phyloP scores from a whole-genome alignment of 2,888 invertebrate genomes.

The Drosophila neutralis region DNA sequence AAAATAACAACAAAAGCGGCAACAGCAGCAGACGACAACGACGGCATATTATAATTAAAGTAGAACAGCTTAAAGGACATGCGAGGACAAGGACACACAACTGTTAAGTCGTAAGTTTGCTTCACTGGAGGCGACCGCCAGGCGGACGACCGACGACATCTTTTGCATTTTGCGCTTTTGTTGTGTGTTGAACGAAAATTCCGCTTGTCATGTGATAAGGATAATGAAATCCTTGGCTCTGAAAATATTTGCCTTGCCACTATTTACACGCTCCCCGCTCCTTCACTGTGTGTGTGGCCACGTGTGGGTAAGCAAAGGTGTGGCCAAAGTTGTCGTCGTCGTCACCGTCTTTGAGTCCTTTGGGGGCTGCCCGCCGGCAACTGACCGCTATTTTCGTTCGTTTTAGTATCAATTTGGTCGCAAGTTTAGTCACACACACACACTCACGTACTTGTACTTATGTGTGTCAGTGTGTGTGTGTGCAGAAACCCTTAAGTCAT shows the following conservation, averaged over 20 bases:
- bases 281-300: conserved; percentile 30
- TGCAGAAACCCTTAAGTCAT: conserved; percentile 71
- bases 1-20: conserved; percentile 10
- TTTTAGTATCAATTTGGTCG: conserved; percentile 76
- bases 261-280: conserved; percentile 58
- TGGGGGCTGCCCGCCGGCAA: conserved; percentile 54
- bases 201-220: conserved; percentile 79
- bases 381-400: conserved; percentile 38
- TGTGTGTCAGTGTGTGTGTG: conserved; percentile 33
- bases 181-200: conserved; percentile 56
- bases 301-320: conserved; percentile 76
- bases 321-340: conserved; percentile 65
- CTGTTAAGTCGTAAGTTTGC: conserved; percentile 44
- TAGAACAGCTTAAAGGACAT: conserved; percentile 77
- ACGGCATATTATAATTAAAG: conserved; percentile 79
- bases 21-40: conserved; percentile 25
- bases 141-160: conserved; percentile 61
- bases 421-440: conserved; percentile 60
- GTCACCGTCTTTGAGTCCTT: conserved; percentile 63
- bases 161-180: conserved; percentile 65
- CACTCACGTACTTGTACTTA: conserved; percentile 11
- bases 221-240: conserved; percentile 84
- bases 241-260: conserved; percentile 77
- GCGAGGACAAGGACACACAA: conserved; percentile 53
- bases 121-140: conserved; percentile 52